phyloP scores from a whole-genome alignment of 2,888 invertebrate species.

The Caenorhabditis japonica region DNA sequence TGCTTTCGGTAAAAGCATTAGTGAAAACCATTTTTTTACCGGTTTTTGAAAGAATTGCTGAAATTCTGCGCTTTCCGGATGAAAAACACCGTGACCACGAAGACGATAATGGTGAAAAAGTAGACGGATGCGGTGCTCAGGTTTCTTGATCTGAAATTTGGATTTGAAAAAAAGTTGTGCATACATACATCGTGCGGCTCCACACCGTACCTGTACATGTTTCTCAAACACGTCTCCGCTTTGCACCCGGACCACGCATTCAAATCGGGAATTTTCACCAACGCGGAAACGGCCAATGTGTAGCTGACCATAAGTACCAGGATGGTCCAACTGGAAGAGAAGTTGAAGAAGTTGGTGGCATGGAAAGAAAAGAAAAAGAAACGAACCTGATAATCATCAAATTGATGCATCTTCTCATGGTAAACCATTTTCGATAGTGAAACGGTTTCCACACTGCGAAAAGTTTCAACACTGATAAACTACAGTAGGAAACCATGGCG shows the following conservation, averaged over 20 bases:
- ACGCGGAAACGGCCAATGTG: conserved; percentile 65
- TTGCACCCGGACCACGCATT: conserved; percentile 72
- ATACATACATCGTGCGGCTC: too few species aligned
- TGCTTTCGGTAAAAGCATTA: not conserved
- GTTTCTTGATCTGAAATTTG: conserved; percentile 62
- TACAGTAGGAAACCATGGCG: conserved; percentile 70
- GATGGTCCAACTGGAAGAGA: conserved; percentile 67
- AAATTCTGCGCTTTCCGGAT: conserved; percentile 65
- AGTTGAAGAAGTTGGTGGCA: not conserved
- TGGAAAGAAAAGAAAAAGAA: not conserved
- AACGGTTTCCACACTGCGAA: conserved; percentile 73
- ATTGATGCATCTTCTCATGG: conserved; percentile 72
- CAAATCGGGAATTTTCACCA: conserved; percentile 71
- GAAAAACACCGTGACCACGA: conserved; percentile 66
- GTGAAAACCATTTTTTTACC: conserved; percentile 10
- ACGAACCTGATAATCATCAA: conserved; percentile 68
- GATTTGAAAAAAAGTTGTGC: too few species aligned
- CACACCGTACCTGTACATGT: conserved; percentile 63
- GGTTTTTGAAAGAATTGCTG: conserved; percentile 65
- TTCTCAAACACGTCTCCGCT: conserved; percentile 72
- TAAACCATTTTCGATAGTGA: conserved; percentile 72
- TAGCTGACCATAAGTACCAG: conserved; percentile 68
- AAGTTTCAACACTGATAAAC: conserved; percentile 68
- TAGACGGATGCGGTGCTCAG: conserved; percentile 63
- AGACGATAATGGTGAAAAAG: conserved; percentile 68